Evolutionary conservation across 1,140 invertebrate species (phyloP).

Genomic region (Zaprionus vittiger): DNA sequence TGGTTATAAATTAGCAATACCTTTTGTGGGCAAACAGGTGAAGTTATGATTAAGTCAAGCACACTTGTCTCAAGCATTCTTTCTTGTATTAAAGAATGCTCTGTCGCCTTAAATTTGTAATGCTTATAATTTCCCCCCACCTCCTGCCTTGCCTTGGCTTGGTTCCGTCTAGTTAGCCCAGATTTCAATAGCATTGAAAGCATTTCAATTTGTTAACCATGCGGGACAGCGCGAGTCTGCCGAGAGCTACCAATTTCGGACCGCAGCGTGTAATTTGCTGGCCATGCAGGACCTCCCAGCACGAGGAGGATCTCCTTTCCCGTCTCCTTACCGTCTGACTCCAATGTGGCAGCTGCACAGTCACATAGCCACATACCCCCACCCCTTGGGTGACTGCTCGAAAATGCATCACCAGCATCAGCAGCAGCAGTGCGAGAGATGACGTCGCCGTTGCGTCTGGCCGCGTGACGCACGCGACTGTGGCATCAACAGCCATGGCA

Average conservation of each 20-base stretch:
- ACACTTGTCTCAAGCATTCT: neutral
- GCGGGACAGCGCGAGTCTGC: neutral
- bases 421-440: conserved; percentile 13
- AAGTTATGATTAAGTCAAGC: no score
- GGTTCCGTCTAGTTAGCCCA: conserved; percentile 23
- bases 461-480: conserved; percentile 68
- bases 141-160: conserved; percentile 13
- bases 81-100: neutral
- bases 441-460: conserved; percentile 70
- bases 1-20: neutral
- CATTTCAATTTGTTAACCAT: conserved; percentile 14
- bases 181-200: conserved; percentile 23
- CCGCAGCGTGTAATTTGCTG: conserved; percentile 41
- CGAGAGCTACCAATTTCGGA: conserved; percentile 37
- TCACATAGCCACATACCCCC: neutral
- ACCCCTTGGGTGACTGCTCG: conserved; percentile 1
- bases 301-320: neutral
- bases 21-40: no score
- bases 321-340: neutral
- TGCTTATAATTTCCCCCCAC: neutral
- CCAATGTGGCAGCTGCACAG: neutral
- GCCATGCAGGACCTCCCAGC: conserved; percentile 11
- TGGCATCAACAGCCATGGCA: conserved; percentile 64
- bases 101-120: neutral
- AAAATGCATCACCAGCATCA: conserved; percentile 39